Conservation (phyloP, 2,888 invertebrate species). For the Linnaemya vulpina region DNA sequence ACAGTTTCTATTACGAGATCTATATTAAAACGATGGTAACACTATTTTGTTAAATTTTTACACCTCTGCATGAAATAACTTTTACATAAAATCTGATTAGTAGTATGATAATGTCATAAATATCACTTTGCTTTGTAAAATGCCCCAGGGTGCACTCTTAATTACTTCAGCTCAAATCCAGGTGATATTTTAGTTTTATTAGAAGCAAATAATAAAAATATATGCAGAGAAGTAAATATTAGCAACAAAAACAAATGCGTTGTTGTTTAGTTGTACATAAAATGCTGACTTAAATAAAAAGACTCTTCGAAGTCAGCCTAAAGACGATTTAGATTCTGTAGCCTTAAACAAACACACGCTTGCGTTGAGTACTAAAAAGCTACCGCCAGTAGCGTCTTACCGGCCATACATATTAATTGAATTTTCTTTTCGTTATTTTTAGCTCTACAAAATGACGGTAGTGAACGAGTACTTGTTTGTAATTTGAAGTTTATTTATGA, state of each 20-base stretch:
- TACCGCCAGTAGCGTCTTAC: conserved; percentile 6
- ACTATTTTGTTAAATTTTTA: too few species aligned
- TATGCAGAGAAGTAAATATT: neutral
- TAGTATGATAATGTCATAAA: too few species aligned
- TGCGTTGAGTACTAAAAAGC: neutral
- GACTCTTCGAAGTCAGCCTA: conserved; percentile 6
- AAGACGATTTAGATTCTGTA: conserved; percentile 14
- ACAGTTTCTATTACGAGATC: too few species aligned
- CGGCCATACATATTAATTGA: conserved; percentile 59
- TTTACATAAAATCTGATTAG: too few species aligned
- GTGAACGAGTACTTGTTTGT: conserved; percentile 12
- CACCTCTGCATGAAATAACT: too few species aligned
- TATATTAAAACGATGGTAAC: too few species aligned
- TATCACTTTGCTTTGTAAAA: neutral
- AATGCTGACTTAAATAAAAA: conserved; percentile 5
- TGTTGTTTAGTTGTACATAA: neutral
- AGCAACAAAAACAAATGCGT: neutral
- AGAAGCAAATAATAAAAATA: conserved; percentile 8
- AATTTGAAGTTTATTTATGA: neutral
- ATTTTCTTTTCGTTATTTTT: neutral
- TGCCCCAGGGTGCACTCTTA: neutral
- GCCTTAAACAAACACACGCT: conserved; percentile 1
- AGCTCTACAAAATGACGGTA: conserved; percentile 3
- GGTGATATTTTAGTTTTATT: neutral
- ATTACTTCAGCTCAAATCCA: neutral